Base-by-base conservation (phyloP, 2,888 invertebrate species). In the Idaea aversata region DNA sequence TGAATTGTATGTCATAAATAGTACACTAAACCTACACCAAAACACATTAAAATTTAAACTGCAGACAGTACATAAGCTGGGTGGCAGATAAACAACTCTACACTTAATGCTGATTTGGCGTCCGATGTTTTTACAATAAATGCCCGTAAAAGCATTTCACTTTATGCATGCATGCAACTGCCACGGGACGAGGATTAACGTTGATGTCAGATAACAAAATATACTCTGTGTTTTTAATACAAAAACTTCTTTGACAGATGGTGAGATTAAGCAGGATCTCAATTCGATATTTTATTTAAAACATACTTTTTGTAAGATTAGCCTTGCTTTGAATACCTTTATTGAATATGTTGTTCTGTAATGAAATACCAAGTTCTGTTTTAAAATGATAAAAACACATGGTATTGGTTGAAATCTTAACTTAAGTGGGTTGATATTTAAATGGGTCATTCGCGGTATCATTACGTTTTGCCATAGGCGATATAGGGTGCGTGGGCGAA, bases 371-470 rank as follows among this genome's bases (percentile, higher is more conserved):
- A 10, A 47, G 47, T 47, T 47, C 4, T 47, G 47, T 47, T 47
- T 13, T 47, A 10, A 47, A 13, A 47, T 13, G 2, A 4, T 13
- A 13, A 47, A 47, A 7, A 10, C 47, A 7, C 47, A 47, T 47
- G 47, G 7, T 13, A 47, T 47, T 47, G 47, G 4, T 47, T 47
- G 3, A 47, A 47, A 47, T 13, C 47, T 25, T 25, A 25, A 25
- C 3, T 25, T 47, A 47, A 47, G 47, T 47, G 47, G 47, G 47
- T 47, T 47, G 36, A 13, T 47, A 47, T 47, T 47, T 47, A 80
- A 82, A 80, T 77, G 74, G 77, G 76, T 77, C 73, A 80, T 83
- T 83, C 77, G 78, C 78, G 73, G 73, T 77, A 77, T 78, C 76
- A 81, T 82, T 79, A 81, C 59, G 7, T 63, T 70, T 61, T 66